phyloP scores from a whole-genome alignment of 2,888 invertebrate species.

The Endotricha flammealis region DNA sequence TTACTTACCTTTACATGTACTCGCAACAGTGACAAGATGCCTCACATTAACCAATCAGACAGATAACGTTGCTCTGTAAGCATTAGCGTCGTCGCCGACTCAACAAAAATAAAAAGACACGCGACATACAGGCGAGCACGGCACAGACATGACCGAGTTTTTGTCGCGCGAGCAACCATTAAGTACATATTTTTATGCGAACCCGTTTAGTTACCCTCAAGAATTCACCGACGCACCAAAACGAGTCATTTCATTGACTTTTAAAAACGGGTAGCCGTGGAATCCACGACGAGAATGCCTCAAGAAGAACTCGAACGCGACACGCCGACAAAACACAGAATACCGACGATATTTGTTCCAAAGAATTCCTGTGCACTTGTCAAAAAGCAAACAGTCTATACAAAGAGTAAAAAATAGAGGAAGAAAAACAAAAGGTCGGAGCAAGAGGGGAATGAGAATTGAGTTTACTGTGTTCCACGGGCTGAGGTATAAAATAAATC shows the following conservation, averaged over 20 bases:
- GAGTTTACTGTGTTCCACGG: constrained; percentile 32
- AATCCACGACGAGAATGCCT: constrained; percentile 7
- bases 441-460: constrained; percentile 52
- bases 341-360: constrained; percentile 57
- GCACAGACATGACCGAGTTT: constrained; percentile 8
- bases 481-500: constrained; percentile 41
- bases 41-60: too few relatives aligned
- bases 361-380: constrained; percentile 62
- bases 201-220: constrained; percentile 6
- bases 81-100: neutral
- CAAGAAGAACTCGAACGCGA: constrained; percentile 6
- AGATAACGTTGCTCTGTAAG: neutral
- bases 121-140: neutral
- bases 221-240: constrained; percentile 8
- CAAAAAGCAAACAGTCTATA: constrained; percentile 66
- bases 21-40: too few relatives aligned
- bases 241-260: constrained; percentile 16
- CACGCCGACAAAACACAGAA: constrained; percentile 40
- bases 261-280: constrained; percentile 16
- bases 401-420: constrained; percentile 58
- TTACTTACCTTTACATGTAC: too few relatives aligned
- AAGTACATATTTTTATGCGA: constrained; percentile 12
- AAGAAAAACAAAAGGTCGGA: constrained; percentile 58
- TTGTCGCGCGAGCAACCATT: constrained; percentile 9
- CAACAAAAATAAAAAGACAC: neutral